phyloP scores from a whole-genome alignment of 2,113 vertebrate species.

The Holacanthus passer region DNA sequence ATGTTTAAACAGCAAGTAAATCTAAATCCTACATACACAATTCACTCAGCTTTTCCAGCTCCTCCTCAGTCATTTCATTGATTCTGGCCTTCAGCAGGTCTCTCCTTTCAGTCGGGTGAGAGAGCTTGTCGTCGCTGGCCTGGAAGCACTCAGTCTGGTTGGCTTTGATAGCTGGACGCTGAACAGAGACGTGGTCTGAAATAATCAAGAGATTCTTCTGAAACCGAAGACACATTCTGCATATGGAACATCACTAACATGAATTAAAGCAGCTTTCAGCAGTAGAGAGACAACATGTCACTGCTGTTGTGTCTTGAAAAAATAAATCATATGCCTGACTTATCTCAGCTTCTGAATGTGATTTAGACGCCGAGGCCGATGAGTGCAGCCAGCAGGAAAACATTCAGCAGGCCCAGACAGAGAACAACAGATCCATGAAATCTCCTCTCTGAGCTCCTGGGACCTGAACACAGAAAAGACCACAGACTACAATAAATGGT shows the following conservation, averaged over 20 bases:
- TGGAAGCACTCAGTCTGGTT: not conserved
- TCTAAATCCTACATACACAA: not conserved
- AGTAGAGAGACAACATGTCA: too few species aligned
- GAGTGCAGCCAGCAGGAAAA: slow-evolving; percentile 32
- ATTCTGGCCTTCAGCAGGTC: slow-evolving; percentile 19
- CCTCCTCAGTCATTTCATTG: slow-evolving; percentile 10
- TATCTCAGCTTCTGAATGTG: too few species aligned
- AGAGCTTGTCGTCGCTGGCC: not conserved
- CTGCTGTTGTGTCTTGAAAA: too few species aligned
- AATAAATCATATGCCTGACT: too few species aligned
- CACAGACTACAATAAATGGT: not conserved
- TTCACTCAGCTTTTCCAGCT: slow-evolving; percentile 10
- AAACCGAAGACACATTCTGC: not conserved
- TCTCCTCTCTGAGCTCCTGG: not conserved
- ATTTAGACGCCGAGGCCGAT: slow-evolving; percentile 2
- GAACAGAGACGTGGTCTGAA: not conserved
- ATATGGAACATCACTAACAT: too few species aligned
- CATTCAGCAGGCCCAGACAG: slow-evolving; percentile 31
- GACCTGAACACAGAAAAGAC: slow-evolving; percentile 12
- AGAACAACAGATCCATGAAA: not conserved
- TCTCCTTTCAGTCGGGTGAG: slow-evolving; percentile 5
- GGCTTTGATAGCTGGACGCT: not conserved
- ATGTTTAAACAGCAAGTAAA: not conserved
- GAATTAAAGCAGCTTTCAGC: too few species aligned
- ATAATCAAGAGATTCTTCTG: not conserved